These are phyloP conservation scores for Drosophila serrata DNA, from an alignment of 1,140 invertebrate genomes.

Conservation along the genomic window DNA sequence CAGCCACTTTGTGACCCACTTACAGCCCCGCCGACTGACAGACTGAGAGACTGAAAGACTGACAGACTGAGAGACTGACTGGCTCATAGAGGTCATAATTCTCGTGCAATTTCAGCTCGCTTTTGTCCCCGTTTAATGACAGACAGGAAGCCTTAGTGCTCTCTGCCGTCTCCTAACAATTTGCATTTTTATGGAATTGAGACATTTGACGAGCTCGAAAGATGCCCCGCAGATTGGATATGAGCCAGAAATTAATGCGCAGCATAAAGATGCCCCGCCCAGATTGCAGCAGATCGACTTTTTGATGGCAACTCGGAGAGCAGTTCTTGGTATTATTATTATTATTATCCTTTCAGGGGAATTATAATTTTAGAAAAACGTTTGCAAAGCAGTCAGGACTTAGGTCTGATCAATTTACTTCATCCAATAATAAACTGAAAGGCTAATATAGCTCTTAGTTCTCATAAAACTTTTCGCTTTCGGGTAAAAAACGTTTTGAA, in stretches of 20 bases:
- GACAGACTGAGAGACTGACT: conserved; percentile 8
- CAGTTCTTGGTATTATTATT: not conserved
- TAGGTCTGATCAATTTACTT: not conserved
- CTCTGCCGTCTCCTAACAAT: conserved; percentile 42
- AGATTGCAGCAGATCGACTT: conserved; percentile 64
- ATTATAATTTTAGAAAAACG: not conserved
- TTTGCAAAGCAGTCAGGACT: not conserved
- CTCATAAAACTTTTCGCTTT: not conserved
- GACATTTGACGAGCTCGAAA: conserved; percentile 70
- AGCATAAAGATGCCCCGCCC: conserved; percentile 65
- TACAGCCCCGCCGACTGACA: conserved; percentile 17
- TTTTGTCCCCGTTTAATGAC: conserved; percentile 58
- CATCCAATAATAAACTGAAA: not conserved
- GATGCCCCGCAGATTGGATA: conserved; percentile 49
- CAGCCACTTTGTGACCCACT: conserved; percentile 43
- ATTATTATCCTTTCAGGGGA: not conserved
- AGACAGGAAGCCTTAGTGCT: conserved; percentile 64
- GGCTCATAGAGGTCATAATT: conserved; percentile 77
- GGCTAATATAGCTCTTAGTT: not conserved
- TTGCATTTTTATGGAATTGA: conserved; percentile 82
- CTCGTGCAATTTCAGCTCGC: conserved; percentile 65
- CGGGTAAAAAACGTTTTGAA: too few species aligned
- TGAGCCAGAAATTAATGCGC: conserved; percentile 68
- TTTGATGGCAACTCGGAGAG: conserved; percentile 42
- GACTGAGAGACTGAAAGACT: conserved; percentile 3